phyloP scores from a whole-genome alignment of 2,797 vertebrate species.

The Podarcis siculus region DNA sequence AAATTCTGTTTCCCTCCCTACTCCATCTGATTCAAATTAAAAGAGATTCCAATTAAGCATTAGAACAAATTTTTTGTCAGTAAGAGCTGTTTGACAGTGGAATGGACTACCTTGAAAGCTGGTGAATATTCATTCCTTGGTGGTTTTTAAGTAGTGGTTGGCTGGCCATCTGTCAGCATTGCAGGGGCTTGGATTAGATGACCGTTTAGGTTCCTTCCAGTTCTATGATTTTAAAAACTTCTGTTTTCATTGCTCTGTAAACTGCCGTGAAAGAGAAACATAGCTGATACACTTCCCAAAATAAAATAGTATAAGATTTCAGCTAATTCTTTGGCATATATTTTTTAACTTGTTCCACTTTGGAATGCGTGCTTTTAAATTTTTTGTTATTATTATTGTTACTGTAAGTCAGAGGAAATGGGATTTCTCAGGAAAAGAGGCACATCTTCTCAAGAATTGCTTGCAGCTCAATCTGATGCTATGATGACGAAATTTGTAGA shows the following conservation, averaged over 20 bases:
- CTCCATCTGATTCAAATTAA: no score
- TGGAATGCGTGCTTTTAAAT: background rate
- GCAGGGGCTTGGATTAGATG: no score
- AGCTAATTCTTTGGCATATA: background rate
- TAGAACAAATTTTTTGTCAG: no score
- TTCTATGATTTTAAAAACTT: background rate
- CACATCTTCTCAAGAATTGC: slow-evolving; percentile 9
- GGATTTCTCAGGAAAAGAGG: slow-evolving; percentile 11
- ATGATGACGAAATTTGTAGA: slow-evolving; percentile 29
- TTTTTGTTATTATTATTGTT: background rate
- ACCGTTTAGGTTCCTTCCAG: no score
- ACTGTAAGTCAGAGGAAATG: background rate
- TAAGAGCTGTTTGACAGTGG: no score
- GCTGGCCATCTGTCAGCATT: no score
- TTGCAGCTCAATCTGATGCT: background rate
- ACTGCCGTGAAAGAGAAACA: background rate
- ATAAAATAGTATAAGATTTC: background rate
- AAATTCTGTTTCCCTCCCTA: no score
- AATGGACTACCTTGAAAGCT: no score
- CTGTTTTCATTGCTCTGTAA: background rate
- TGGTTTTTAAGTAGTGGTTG: no score
- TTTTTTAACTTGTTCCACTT: background rate
- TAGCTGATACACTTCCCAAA: background rate
- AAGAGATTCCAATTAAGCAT: no score
- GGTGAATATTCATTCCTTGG: no score